Evolutionary conservation across 2,797 vertebrate genomes (phyloP), one percentile per base, ranked within the genome.

Genomic region (Adelosebastes latens): DNA sequence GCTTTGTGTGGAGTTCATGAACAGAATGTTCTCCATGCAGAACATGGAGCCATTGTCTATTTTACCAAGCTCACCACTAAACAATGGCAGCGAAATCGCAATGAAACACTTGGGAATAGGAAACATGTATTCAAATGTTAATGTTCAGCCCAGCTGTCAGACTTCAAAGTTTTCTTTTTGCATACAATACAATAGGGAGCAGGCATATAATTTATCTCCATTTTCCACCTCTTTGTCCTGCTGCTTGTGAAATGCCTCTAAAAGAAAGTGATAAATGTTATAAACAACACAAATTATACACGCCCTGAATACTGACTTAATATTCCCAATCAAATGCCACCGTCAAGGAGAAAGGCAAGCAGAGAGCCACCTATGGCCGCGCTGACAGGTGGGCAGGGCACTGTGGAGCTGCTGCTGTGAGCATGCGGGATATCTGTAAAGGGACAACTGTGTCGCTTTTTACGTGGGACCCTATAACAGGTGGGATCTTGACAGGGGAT

Each of bases 401-500:
- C 82, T 80, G 60, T 79, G 81, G 84, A 83, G 88, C 70, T 89
- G 69, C 81, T 75, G 79, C 87, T 88, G 91, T 69, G 92, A 87
- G 76, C 72, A 87, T 81, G 81, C 72, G 73, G 88, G 72, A 81
- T 90, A 90, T 88, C 82, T 86, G 75, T 74, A 85, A 82, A 87
- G 79, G 80, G 84, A 85, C 82, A 81, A 92, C 80, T 87, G 82
- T 86, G 84, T 75, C 42, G 84, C 75, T 85, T 91, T 91, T 89
- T 77, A 85, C 81, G 8, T 80, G 49, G 85, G 78, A 80, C 83
- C 67, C 80, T 80, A 59, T 91, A 93, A 94, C 95, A 95, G 94
- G 93, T 95, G 93, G 92, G 92, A 90, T 92, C 92, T 85, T 95
- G 91, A 94, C 94, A 92, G 93, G 93, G 89, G 92, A 94, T 89